phyloP scores from a whole-genome alignment of 1,140 invertebrate genomes.

The Trialeurodes vaporariorum region DNA sequence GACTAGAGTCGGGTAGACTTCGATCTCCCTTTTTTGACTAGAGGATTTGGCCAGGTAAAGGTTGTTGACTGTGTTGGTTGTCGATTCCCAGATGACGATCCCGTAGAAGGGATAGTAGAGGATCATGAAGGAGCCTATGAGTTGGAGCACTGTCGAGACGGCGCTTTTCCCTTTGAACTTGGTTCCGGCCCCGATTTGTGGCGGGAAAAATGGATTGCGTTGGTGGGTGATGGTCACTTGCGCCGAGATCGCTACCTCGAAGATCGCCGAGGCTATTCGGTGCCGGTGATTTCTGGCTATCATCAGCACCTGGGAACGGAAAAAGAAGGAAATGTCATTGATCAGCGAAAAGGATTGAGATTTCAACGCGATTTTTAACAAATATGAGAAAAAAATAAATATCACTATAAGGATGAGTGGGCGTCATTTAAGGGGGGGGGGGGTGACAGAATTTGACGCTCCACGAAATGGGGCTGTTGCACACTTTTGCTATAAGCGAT shows the following conservation, averaged over 20 bases:
- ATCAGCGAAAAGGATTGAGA: too few species aligned
- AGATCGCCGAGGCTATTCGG: conserved; percentile 69
- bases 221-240: conserved; percentile 74
- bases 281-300: conserved; percentile 70
- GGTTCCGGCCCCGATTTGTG: conserved; percentile 31
- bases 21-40: not conserved
- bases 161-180: conserved; percentile 49
- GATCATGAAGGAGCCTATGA: conserved; percentile 54
- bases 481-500: too few species aligned
- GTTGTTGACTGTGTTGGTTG: conserved; percentile 24
- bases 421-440: too few species aligned
- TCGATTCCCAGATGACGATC: conserved; percentile 44
- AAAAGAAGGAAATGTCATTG: conserved; percentile 16
- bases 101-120: conserved; percentile 62
- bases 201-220: conserved; percentile 53
- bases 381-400: too few species aligned
- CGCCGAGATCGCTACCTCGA: conserved; percentile 68
- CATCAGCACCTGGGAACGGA: conserved; percentile 46
- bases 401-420: too few species aligned
- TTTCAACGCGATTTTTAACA: too few species aligned
- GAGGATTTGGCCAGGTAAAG: not conserved
- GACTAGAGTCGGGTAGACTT: conserved; percentile 32
- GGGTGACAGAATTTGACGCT: too few species aligned
- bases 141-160: conserved; percentile 45
- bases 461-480: too few species aligned